Base-by-base conservation (phyloP, 2,888 invertebrate genomes). In the Polydesmus complanatus region DNA sequence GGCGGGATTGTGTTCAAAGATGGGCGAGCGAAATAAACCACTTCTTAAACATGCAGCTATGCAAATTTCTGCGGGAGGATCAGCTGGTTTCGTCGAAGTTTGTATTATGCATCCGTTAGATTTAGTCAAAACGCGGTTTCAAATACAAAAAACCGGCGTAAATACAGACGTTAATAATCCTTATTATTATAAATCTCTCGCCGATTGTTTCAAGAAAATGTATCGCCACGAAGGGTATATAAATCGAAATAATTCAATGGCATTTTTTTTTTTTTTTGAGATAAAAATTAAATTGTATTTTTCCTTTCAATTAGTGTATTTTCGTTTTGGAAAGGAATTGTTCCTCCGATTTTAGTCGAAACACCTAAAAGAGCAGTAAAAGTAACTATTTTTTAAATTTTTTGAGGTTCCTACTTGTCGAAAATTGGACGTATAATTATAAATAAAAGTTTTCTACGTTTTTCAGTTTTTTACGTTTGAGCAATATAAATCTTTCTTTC, bases 91-190 rank as follows among this genome's bases (percentile, higher is more conserved):
- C 74, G 82, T 93, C 56, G 94, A 95, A 80, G 91, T 94, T 64
- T 91, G 89, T 73, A 84, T 94, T 58, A 95, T 95, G 94, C 94
- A 95, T 76, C 95, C 95, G 0, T 76, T 95, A 72, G 95, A 95
- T 75, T 79, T 95, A 63, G 83, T 95, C 1, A 95, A 95, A 77
- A 95, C 95, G 1, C 80, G 95, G 67, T 80, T 89, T 67, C 90
- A 90, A 75, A 75, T 90, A 56, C 88, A 88, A 74, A 76, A 76
- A 18, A 75, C 74, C 60, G 75, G 74, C 65, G 68, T 65, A 25
- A 65, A 67, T 37, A 65, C 65, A 5, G 70, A 77, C 61, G 72
- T 74, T 0, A 65, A 67, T 27, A 65, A 64, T 14, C 81, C 81
- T 69, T 80, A 81, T 51, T 75, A 79, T 65, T 90, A 89, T 73